These are phyloP conservation scores for Polyommatus iphigenia DNA, from an alignment of 2,888 invertebrate species.

Conservation along the genomic window DNA sequence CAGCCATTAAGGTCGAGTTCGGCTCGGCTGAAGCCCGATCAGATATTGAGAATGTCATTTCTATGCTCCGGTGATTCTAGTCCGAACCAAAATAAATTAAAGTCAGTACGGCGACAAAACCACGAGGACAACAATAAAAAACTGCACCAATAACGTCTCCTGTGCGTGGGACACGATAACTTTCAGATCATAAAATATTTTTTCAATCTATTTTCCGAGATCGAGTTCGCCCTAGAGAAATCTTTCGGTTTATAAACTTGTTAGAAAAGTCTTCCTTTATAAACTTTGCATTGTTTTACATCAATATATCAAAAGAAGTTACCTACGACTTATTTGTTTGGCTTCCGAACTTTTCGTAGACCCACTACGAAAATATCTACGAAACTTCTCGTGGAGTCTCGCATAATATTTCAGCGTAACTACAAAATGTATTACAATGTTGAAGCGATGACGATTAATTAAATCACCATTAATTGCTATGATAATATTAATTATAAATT, in stretches of 20 bases:
- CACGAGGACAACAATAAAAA: neutral
- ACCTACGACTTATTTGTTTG: constrained; percentile 49
- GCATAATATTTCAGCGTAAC: neutral
- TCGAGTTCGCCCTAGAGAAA: constrained; percentile 23
- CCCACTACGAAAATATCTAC: constrained; percentile 29
- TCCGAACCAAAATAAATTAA: neutral
- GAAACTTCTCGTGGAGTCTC: neutral
- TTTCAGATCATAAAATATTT: constrained; percentile 15
- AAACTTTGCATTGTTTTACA: constrained; percentile 54
- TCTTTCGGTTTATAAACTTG: constrained; percentile 31
- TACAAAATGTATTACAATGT: neutral
- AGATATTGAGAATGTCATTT: neutral
- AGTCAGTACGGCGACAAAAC: neutral
- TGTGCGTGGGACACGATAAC: constrained; percentile 5
- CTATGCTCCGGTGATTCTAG: neutral
- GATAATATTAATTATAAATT: constrained; percentile 1
- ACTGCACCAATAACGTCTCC: neutral
- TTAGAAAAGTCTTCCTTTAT: constrained; percentile 28
- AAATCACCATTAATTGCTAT: neutral
- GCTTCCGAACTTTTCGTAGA: constrained; percentile 29
- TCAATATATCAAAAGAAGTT: constrained; percentile 54
- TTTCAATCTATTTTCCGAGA: constrained; percentile 26
- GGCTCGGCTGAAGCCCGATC: neutral
- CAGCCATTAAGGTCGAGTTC: neutral
- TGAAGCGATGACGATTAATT: neutral